phyloP scores from a whole-genome alignment of 1,140 invertebrate genomes.

The Calycopis cecrops region DNA sequence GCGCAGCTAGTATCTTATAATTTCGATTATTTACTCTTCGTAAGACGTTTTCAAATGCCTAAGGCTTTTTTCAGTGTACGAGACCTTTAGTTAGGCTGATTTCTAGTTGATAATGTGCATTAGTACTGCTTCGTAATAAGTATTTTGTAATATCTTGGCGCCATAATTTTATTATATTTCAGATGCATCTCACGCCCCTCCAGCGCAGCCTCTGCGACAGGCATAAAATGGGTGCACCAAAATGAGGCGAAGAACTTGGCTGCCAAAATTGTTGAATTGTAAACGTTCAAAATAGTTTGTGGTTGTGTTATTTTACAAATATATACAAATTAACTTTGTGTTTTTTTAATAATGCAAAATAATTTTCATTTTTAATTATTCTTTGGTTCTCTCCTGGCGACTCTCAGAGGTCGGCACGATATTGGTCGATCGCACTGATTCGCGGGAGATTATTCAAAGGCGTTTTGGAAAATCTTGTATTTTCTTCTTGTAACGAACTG shows the following conservation, averaged over 20 bases:
- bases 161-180: constrained; percentile 7
- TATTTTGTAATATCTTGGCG: too few species aligned
- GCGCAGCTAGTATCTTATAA: too few species aligned
- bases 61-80: background rate
- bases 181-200: constrained; percentile 55
- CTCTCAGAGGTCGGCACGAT: too few species aligned
- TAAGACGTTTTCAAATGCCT: background rate
- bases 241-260: constrained; percentile 58
- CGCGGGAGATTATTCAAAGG: too few species aligned
- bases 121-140: constrained; percentile 2
- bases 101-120: background rate
- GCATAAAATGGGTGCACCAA: constrained; percentile 60
- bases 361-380: too few species aligned
- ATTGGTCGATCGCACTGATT: too few species aligned
- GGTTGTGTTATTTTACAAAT: background rate
- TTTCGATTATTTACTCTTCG: too few species aligned
- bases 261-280: constrained; percentile 42
- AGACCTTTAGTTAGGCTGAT: too few species aligned
- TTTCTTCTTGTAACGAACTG: too few species aligned
- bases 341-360: too few species aligned
- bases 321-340: background rate
- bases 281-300: constrained; percentile 2
- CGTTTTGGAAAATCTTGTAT: too few species aligned
- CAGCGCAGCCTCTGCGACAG: constrained; percentile 58
- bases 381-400: too few species aligned